These are phyloP conservation scores for Apantesis nais DNA, from an alignment of 2,888 invertebrate genomes.

Conservation along the genomic window DNA sequence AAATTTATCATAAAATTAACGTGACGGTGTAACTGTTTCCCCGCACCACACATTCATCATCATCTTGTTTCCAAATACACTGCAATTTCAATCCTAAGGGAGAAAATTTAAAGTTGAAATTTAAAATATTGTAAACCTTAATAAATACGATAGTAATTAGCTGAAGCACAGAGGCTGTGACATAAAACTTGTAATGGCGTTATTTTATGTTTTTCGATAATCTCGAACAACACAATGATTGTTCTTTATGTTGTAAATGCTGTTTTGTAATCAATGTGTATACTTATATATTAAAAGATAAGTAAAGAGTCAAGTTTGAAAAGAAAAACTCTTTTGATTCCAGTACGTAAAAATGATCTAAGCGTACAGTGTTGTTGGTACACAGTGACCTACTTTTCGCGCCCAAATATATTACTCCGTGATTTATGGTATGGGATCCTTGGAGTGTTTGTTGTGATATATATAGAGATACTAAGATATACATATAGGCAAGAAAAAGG, in stretches of 20 bases:
- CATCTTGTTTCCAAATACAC: slow-evolving; percentile 49
- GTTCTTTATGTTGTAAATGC: slow-evolving; percentile 12
- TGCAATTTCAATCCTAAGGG: slow-evolving; percentile 20
- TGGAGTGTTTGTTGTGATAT: background rate
- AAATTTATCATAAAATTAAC: slow-evolving; percentile 21
- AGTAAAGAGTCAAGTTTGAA: background rate
- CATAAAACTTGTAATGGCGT: slow-evolving; percentile 45
- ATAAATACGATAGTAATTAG: slow-evolving; percentile 46
- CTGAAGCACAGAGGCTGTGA: slow-evolving; percentile 37
- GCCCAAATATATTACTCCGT: slow-evolving; percentile 4
- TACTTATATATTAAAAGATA: too few relatives aligned
- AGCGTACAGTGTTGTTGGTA: background rate
- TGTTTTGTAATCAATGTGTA: slow-evolving; percentile 3
- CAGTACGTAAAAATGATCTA: background rate
- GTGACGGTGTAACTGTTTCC: slow-evolving; percentile 48
- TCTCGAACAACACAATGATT: slow-evolving; percentile 1
- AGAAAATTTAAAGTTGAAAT: background rate
- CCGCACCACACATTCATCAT: slow-evolving; percentile 28
- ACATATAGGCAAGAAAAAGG: background rate
- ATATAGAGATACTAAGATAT: background rate
- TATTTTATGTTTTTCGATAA: slow-evolving; percentile 39
- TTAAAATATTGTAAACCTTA: background rate
- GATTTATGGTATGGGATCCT: slow-evolving; percentile 1
- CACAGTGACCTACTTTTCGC: slow-evolving; percentile 11
- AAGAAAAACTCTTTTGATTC: background rate